Evolutionary conservation across 2,113 vertebrate genomes (phyloP), one percentile per base, ranked within the genome.

Genomic region (Heterotilapia buettikoferi): DNA sequence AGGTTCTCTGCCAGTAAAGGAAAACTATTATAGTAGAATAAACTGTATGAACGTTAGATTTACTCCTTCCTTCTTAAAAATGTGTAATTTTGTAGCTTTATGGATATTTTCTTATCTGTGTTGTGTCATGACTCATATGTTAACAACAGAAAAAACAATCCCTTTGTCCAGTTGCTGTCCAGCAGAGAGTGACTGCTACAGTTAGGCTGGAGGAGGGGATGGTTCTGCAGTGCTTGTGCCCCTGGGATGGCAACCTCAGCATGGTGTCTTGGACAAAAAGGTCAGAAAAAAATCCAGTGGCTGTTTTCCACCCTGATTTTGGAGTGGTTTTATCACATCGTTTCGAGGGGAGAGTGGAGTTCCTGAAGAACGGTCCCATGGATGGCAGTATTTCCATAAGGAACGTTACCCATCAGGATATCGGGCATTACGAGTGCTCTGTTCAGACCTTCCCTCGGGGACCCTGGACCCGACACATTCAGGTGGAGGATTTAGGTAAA

Each of bases 191-290:
- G 29, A 84, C 78, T 50, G 93, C 96, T 3, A 93, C 88, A 3
- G 89, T 98, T 54, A 96, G 83, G 3, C 94, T 98, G 81, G 93
- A 96, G 47, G 93, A 97, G 80, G 96, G 95, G 26, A 96, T 97
- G 96, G 93, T 96, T 8, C 95, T 98, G 26, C 90, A 96, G 21
- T 98, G 97, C 59, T 76, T 94, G 54, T 97, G 96, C 50, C 96
- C 96, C 2, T 96, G 95, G 83, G 56, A 5, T 1, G 88, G 91
- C 1, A 89, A 31, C 12, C 89, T 97, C 88, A 97, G 90, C 36
- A 97, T 97, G 95, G 88, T 95, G 54, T 96, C 95, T 66, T 99
- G 97, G 97, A 91, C 92, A 76, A 98, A 97, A 95, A 13, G 38
- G 8, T 57, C 80, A 3, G 4, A 90, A 19, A 95, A 90, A 31